Percentiles rank a stretch among this genome's conserved stretches.
Conservation (phyloP, 1,140 invertebrate species). For the Drosophila pallidifrons region DNA sequence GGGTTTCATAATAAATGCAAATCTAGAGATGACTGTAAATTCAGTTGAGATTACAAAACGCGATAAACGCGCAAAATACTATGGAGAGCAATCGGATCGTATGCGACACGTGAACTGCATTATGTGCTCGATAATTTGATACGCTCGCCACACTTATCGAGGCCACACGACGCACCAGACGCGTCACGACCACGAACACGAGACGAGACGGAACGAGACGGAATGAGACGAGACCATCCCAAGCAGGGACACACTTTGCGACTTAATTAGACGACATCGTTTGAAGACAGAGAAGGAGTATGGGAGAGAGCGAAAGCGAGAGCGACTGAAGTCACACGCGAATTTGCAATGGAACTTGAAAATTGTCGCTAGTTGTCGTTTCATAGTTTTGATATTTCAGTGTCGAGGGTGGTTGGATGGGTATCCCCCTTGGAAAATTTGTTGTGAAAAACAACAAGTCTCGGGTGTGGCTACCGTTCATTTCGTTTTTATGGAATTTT, state of each 20-base stretch:
- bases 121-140: conserved; percentile 76
- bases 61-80: conserved; percentile 14
- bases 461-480: conserved; percentile 56
- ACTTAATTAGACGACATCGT: conserved; percentile 76
- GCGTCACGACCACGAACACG: neutral
- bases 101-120: conserved; percentile 75
- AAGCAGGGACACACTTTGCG: conserved; percentile 78
- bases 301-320: neutral
- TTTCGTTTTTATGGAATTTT: conserved; percentile 75
- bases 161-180: conserved; percentile 65
- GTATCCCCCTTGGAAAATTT: conserved; percentile 8
- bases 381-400: conserved; percentile 13
- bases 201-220: neutral
- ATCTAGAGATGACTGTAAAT: conserved; percentile 16
- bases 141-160: conserved; percentile 75
- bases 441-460: conserved; percentile 18
- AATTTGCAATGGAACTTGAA: conserved; percentile 50
- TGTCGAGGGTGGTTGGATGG: neutral
- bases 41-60: conserved; percentile 28
- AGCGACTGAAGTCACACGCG: conserved; percentile 34
- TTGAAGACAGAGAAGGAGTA: conserved; percentile 36
- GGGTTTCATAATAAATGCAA: conserved; percentile 31
- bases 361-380: conserved; percentile 41
- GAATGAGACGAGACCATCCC: conserved; percentile 22
- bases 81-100: conserved; percentile 20